These are phyloP conservation scores for Alsophila aescularia DNA, from an alignment of 2,888 invertebrate genomes.

Conservation along the genomic window DNA sequence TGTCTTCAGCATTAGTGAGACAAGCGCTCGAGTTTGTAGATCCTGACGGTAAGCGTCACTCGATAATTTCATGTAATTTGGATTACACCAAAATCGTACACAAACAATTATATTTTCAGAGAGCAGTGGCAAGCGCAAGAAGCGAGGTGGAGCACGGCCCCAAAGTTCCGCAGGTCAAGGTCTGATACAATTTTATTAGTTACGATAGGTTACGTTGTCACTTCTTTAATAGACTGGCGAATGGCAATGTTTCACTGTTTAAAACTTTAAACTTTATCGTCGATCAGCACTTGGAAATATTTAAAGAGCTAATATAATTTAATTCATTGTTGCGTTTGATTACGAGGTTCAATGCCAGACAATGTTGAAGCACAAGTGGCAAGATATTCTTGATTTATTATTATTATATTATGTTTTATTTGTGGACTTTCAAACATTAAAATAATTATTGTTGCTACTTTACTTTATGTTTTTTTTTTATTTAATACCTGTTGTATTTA, in stretches of 20 bases:
- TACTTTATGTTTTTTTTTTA: too few relatives aligned
- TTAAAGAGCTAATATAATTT: too few relatives aligned
- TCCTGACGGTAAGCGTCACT: conserved; percentile 61
- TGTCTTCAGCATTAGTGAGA: conserved; percentile 84
- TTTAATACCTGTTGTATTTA: too few relatives aligned
- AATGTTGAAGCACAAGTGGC: too few relatives aligned
- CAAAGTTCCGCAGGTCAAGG: conserved; percentile 63
- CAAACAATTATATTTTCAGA: conserved; percentile 56
- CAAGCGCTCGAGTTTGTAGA: conserved; percentile 83
- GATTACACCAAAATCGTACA: conserved; percentile 23
- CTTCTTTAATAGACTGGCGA: conserved; percentile 1
- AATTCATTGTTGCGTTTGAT: too few relatives aligned
- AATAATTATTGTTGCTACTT: too few relatives aligned
- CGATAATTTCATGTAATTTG: neutral
- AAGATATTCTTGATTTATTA: too few relatives aligned
- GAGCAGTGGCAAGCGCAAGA: conserved; percentile 58
- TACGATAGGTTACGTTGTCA: conserved; percentile 36
- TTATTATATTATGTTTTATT: too few relatives aligned
- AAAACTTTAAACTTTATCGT: too few relatives aligned
- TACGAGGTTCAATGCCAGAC: too few relatives aligned
- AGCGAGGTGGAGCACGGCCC: conserved; percentile 44
- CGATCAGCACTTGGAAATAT: too few relatives aligned
- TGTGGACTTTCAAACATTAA: too few relatives aligned
- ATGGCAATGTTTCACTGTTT: neutral
- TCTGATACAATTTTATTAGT: conserved; percentile 39